These are phyloP conservation scores for Odontamblyopus lacepedii DNA, from an alignment of 2,797 vertebrate genomes.

Conservation along the genomic window DNA sequence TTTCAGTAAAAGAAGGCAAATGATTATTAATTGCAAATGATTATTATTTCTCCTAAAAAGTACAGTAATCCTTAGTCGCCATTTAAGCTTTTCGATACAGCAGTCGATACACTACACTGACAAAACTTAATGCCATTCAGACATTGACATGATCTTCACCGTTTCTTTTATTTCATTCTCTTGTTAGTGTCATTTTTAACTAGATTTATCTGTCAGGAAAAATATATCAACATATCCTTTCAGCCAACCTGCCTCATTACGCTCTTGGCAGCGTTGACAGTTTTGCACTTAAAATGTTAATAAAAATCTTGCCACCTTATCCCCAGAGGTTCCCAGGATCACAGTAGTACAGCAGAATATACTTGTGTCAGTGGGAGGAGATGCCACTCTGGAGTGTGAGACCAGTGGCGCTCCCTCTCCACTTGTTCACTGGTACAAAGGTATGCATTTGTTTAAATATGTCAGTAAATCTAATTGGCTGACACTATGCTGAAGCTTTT, in stretches of 20 bases:
- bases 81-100: slow-evolving; percentile 28
- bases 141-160: slow-evolving; percentile 31
- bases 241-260: slow-evolving; percentile 33
- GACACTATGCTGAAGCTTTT: slow-evolving; percentile 11
- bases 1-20: background rate
- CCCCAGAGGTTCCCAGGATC: slow-evolving; percentile 75
- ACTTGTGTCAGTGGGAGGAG: slow-evolving; percentile 76
- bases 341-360: slow-evolving; percentile 70
- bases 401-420: slow-evolving; percentile 81
- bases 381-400: slow-evolving; percentile 82
- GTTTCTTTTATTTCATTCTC: slow-evolving; percentile 24
- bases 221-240: slow-evolving; percentile 31
- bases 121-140: slow-evolving; percentile 27
- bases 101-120: slow-evolving; percentile 42
- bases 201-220: slow-evolving; percentile 48
- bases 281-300: slow-evolving; percentile 21
- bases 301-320: background rate
- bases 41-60: background rate
- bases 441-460: slow-evolving; percentile 60
- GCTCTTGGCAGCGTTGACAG: slow-evolving; percentile 16
- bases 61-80: background rate
- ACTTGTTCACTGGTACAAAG: slow-evolving; percentile 87
- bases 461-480: background rate
- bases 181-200: slow-evolving; percentile 52
- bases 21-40: background rate